These are phyloP conservation scores for Ormyrus rosae DNA, from an alignment of 2,888 invertebrate species.

Conservation along the genomic window DNA sequence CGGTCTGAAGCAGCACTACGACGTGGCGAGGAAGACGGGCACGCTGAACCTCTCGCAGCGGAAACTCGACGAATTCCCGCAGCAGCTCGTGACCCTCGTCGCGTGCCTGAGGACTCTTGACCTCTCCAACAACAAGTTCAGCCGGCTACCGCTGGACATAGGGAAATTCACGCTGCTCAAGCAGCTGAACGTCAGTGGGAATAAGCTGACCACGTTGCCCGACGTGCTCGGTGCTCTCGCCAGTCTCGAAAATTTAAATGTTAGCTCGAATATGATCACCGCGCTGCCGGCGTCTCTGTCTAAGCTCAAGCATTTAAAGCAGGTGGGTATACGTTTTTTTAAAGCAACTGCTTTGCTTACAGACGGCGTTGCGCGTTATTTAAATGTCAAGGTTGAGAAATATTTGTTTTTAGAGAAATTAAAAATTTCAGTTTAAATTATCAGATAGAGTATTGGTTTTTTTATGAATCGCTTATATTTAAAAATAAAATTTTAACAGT, in stretches of 20 bases:
- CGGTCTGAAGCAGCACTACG: constrained; percentile 92
- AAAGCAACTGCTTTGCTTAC: too few species aligned
- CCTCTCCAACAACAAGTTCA: constrained; percentile 93
- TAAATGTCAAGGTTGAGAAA: too few species aligned
- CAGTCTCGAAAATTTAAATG: constrained; percentile 86
- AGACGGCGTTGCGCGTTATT: too few species aligned
- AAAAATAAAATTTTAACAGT: too few species aligned
- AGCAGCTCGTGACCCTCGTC: constrained; percentile 81
- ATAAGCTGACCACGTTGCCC: constrained; percentile 86
- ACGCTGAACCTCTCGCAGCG: constrained; percentile 91
- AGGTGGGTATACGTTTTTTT: constrained; percentile 19
- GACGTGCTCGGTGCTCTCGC: constrained; percentile 82
- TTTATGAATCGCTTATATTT: too few species aligned
- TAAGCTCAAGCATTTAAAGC: constrained; percentile 80
- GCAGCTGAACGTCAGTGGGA: constrained; percentile 88
- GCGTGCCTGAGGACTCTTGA: constrained; percentile 90
- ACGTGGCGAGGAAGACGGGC: constrained; percentile 97
- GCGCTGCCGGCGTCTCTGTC: constrained; percentile 81
- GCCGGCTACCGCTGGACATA: constrained; percentile 86
- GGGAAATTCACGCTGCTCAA: constrained; percentile 84
- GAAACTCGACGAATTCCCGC: constrained; percentile 88
- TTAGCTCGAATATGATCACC: constrained; percentile 88
- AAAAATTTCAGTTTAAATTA: too few species aligned
- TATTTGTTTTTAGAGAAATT: too few species aligned
- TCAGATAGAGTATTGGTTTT: too few species aligned